Evolutionary conservation across 2,888 invertebrate species (phyloP), one percentile per base, ranked within the genome.

Genomic region (Leptinotarsa rubiginosa): DNA sequence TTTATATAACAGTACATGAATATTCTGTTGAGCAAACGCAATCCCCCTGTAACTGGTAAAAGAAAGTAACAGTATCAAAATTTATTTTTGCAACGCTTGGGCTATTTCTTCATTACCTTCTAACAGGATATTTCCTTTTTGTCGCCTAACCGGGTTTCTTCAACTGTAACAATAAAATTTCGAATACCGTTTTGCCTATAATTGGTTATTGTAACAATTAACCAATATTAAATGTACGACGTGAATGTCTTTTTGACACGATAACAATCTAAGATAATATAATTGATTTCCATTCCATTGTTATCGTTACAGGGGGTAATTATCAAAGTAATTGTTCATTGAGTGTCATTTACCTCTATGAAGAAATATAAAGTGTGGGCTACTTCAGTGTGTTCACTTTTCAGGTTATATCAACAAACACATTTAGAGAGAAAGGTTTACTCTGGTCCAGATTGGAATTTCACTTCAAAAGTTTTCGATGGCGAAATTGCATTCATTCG

Each of bases 201-300:
- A 78, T 78, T 74, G 77, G 75, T 75, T 75, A 78, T 75, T 78
- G 74, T 76, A 75, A 78, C 70, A 78, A 78, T 78, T 78, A 78
- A 77, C 74, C 73, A 41, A 72, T 77, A 77, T 74, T 77, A 77
- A 77, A 72, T 73, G 74, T 74, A 70, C 67, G 68, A 56, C 70
- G 72, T 65, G 75, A 77, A 75, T 75, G 77, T 77, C 71, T 73
- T 66, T 75, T 62, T 70, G 64, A 72, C 64, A 67, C 13, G 78
- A 78, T 78, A 77, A 75, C 59, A 67, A 78, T 78, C 78, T 75
- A 65, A 76, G 77, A 78, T 77, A 72, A 54, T 73, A 73, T 75
- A 77, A 78, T 78, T 78, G 78, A 78, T 78, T 78, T 73, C 72
- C 73, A 72, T 67, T 74, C 62, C 72, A 73, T 78, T 78, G 78